Evolutionary conservation across 2,888 invertebrate genomes (phyloP), one percentile per base, ranked within the genome.

Genomic region (Philereme transversata): DNA sequence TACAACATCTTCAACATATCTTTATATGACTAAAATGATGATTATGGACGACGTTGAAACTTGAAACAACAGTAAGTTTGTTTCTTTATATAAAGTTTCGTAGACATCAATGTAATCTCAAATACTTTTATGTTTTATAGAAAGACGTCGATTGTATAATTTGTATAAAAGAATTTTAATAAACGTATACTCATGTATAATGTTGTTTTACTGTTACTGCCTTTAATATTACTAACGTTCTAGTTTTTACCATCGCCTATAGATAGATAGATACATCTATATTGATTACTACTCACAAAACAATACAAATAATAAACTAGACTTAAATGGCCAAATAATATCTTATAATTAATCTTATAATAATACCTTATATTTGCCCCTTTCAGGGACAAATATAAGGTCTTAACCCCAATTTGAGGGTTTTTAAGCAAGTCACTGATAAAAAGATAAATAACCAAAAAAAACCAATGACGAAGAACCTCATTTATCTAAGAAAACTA

Each of bases 141-240:
- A 49, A 36, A 49, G 0, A 49, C 36, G 10, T 10, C 7, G 6
- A 8, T 40, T 4, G 40, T 59, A 73, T 73, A 74, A 75, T 72
- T 77, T 73, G 67, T 70, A 67, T 74, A 68, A 75, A 73, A 73
- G 75, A 77, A 81, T 82, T 86, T 86, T 83, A 86, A 82, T 86
- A 86, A 84, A 86, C 79, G 76, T 86, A 83, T 84, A 82, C 43
- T 75, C 74, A 78, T 77, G 68, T 68, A 63, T 64, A 43, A 52
- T 51, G 60, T 58, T 66, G 66, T 79, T 74, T 78, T 71, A 55
- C 51, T 63, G 52, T 38, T 46, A 9, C 8, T 10, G 11, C 9
- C 4, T 7, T 9, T 43, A 43, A 2, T 3, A 22, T 22, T 22
- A n/a, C 22, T 22, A 22, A n/a, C n/a, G 22, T 22, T 22, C 3